Evolutionary conservation across 2,888 invertebrate species (phyloP).

Genomic region (Pristionchus arcanus): DNA sequence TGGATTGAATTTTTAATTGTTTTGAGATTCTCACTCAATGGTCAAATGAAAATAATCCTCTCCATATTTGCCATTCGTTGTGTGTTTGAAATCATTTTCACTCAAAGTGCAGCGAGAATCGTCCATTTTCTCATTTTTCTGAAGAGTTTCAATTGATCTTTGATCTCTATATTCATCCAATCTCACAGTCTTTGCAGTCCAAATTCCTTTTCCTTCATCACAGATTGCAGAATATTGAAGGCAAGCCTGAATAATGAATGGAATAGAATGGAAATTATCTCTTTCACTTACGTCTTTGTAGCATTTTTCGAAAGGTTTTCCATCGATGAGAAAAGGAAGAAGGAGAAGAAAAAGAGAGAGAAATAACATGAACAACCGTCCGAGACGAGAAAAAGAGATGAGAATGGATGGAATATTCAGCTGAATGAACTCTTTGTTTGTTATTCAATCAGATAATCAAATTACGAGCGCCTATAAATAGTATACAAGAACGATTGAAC

Average conservation of each 20-base stretch:
- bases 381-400: slow-evolving; percentile 7
- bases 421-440: background rate
- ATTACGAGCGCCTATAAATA: background rate
- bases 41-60: background rate
- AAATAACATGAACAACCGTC: background rate
- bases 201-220: slow-evolving; percentile 7
- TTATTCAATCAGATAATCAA: background rate
- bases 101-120: background rate
- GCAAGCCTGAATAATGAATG: background rate
- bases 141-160: background rate
- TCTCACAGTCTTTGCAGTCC: background rate
- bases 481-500: background rate
- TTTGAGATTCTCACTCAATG: background rate
- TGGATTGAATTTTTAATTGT: background rate
- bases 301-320: background rate
- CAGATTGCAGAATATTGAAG: background rate
- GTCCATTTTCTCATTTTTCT: background rate
- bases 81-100: background rate
- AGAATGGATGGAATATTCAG: background rate
- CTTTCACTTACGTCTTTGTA: background rate
- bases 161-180: background rate
- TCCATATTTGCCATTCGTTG: background rate
- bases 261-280: background rate
- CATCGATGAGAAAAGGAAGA: background rate
- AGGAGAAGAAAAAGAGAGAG: background rate